phyloP scores from a whole-genome alignment of 1,140 invertebrate species.

The Drosophila melanica region DNA sequence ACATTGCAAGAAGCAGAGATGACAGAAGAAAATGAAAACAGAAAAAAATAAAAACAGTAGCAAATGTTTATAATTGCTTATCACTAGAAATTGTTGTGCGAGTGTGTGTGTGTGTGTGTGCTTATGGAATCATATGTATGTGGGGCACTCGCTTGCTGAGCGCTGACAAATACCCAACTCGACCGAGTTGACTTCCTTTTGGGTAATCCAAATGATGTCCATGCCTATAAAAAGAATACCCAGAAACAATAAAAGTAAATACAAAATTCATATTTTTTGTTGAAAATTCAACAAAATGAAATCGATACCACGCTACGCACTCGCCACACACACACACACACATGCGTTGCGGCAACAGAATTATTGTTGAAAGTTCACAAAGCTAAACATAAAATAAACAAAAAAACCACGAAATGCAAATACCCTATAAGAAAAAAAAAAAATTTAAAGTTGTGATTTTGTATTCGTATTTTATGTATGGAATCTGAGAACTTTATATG shows the following conservation, averaged over 20 bases:
- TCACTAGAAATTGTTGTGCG: conserved; percentile 50
- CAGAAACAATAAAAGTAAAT: conserved; percentile 15
- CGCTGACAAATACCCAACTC: conserved; percentile 36
- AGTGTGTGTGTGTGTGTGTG: neutral
- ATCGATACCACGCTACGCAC: conserved; percentile 52
- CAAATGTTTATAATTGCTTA: conserved; percentile 74
- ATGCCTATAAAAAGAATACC: conserved; percentile 33
- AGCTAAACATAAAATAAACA: conserved; percentile 26
- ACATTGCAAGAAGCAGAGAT: conserved; percentile 20
- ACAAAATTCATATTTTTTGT: conserved; percentile 21
- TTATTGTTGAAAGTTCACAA: conserved; percentile 66
- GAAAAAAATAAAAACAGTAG: conserved; percentile 34
- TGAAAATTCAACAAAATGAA: conserved; percentile 66
- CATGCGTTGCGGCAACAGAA: conserved; percentile 23
- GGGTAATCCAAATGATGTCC: conserved; percentile 42
- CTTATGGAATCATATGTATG: conserved; percentile 19
- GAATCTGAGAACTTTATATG: too few species aligned
- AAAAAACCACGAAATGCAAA: conserved; percentile 11
- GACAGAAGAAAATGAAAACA: conserved; percentile 13
- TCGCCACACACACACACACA: conserved; percentile 13
- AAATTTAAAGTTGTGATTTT: too few species aligned
- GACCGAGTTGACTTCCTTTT: conserved; percentile 34
- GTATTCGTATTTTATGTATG: too few species aligned
- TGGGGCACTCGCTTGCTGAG: conserved; percentile 32
- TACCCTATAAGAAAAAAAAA: neutral